Evolutionary conservation across 2,797 vertebrate genomes (phyloP), one percentile per base, ranked within the genome.

Genomic region (Takifugu ocellatus): DNA sequence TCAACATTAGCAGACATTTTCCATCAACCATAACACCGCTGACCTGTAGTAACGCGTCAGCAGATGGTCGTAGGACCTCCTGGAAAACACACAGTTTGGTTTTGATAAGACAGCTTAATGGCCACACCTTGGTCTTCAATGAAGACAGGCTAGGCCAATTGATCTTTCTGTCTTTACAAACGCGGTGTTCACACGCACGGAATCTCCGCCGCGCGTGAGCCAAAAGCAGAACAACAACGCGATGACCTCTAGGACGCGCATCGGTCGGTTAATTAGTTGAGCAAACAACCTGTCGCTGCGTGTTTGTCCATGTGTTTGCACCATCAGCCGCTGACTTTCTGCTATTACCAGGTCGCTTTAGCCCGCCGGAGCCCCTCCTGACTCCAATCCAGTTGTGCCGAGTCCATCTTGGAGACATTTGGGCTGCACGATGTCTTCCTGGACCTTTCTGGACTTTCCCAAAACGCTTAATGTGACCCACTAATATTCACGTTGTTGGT

Each of bases 61-160:
- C 21, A 33, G 49, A 55, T 46, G 49, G 70, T 55, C 65, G 54
- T 45, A 56, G 25, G 61, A 51, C 51, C 56, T 59, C 36, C 25
- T 80, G 72, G 55, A 44, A 72, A 72, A 55, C 49, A 54, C 12
- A 54, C 29, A 75, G 53, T 66, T 33, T 70, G 63, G 65, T 73
- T 63, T 60, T 63, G 75, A 83, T 78, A 75, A 84, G 65, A 57
- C 77, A 76, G 78, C 81, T 83, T 77, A 79, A 83, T 82, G 87
- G 78, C 87, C 87, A 89, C 87, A 89, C 87, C 89, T 90, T 85
- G 84, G 71, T 83, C 84, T 82, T 81, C 71, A 84, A 87, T 80
- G 68, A 83, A 80, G 75, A 77, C 66, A 73, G 71, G 68, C 74
- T 58, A 79, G 68, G 74, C 59, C 74, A 81, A 25, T 33, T 74